These are phyloP conservation scores for Coptotermes formosanus DNA, from an alignment of 1,140 invertebrate species.

Conservation along the genomic window DNA sequence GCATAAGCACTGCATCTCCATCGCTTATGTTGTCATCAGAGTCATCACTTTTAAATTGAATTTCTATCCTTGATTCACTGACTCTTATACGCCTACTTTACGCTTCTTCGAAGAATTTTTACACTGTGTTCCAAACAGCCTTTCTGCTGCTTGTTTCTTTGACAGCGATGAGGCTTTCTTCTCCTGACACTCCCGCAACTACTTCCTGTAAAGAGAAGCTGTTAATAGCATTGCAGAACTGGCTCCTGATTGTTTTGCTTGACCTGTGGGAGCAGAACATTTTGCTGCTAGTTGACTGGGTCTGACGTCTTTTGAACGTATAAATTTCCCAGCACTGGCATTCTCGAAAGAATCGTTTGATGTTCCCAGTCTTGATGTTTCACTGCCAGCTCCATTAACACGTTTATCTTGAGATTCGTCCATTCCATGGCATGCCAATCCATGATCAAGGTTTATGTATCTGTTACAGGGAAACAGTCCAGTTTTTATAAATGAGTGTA, in stretches of 20 bases:
- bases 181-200: too few species aligned
- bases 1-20: neutral
- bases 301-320: neutral
- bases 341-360: too few species aligned
- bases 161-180: too few species aligned
- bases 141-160: neutral
- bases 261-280: neutral
- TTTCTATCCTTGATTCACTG: too few species aligned
- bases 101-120: too few species aligned
- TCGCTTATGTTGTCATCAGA: neutral
- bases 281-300: neutral
- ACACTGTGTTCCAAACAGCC: neutral
- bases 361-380: too few species aligned
- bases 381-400: too few species aligned
- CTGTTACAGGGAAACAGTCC: slow-evolving; percentile 3
- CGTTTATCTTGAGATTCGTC: neutral
- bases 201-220: too few species aligned
- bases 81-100: too few species aligned
- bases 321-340: neutral
- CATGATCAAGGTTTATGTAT: slow-evolving; percentile 19
- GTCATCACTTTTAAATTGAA: too few species aligned
- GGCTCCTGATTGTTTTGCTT: too few species aligned
- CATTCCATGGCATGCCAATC: neutral
- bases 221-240: too few species aligned
- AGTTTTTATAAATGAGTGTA: slow-evolving; percentile 15